Evolutionary conservation across 2,797 vertebrate genomes (phyloP), one percentile per base, ranked within the genome.

Genomic region (Syngnathus rostellatus): DNA sequence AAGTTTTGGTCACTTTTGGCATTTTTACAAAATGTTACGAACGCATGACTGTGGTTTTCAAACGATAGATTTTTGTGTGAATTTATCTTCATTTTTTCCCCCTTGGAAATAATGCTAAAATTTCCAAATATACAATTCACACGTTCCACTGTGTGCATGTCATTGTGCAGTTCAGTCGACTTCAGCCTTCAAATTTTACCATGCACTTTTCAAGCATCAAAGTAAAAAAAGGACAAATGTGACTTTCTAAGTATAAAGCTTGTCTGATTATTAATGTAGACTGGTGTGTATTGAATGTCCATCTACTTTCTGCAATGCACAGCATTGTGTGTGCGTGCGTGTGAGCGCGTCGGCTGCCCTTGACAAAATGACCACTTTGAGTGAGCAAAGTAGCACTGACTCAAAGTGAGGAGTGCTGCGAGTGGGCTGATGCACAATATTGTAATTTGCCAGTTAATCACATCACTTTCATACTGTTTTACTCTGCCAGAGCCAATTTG

Each of bases 301-400:
- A 58, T 58, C 37, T 39, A 40, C 37, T 59, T 59, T 31, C 3
- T 31, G 31, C 31, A 31, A 31, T 4, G 31, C 31, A 31, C 31
- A 31, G 59, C 23, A 8, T 10, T 67, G 69, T 38, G 14, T 6
- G 58, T 67, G 67, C 17, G 31, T 12, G n/a, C 14, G 38, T 21
- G n/a, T 16, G 10, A 16, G 55, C 70, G 63, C 63, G 69, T 37
- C 63, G 76, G 68, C 70, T 72, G 71, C 73, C 59, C 67, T 72
- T 68, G 74, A 83, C 72, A 73, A 38, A 64, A 64, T 67, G 68
- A 63, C 40, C 68, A 77, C 70, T 53, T 38, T 71, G 69, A 79
- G 77, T 80, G 76, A 65, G 70, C 63, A 80, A 75, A 73, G 68
- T 72, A 67, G 48, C 71, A 74, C 77, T 43, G 63, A 66, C 71